Evolutionary conservation across 2,888 invertebrate genomes (phyloP).

Genomic region (Scrobipalpa atriplicella): DNA sequence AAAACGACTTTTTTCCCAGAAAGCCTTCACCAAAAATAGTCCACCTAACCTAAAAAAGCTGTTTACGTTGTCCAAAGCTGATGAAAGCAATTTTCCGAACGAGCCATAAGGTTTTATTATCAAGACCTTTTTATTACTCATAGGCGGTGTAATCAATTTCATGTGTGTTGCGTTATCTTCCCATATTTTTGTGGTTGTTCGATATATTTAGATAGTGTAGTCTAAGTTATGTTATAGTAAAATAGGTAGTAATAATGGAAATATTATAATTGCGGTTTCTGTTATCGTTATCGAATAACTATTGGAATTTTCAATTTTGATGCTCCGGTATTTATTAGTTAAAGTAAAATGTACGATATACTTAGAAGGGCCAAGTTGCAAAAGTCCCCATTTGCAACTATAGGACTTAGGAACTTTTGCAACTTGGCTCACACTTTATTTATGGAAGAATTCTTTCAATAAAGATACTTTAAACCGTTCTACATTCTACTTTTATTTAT

Average conservation of each 20-base stretch:
- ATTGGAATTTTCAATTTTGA: too few relatives aligned
- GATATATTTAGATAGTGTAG: not conserved
- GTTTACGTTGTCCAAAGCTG: constrained; percentile 40
- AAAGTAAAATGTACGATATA: too few relatives aligned
- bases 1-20: not conserved
- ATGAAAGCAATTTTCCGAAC: constrained; percentile 49
- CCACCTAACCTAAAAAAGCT: constrained; percentile 29
- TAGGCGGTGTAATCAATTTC: constrained; percentile 36
- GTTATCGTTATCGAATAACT: not conserved
- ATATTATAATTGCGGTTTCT: not conserved
- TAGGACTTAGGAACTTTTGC: too few relatives aligned
- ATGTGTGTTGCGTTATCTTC: constrained; percentile 22
- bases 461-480: too few relatives aligned
- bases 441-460: too few relatives aligned
- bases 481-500: too few relatives aligned
- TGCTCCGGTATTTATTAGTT: too few relatives aligned
- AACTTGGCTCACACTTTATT: too few relatives aligned
- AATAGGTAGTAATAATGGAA: not conserved
- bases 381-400: too few relatives aligned
- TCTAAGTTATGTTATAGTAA: not conserved
- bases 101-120: constrained; percentile 49
- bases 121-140: constrained; percentile 47
- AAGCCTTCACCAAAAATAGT: constrained; percentile 8
- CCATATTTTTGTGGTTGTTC: constrained; percentile 9
- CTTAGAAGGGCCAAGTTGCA: too few relatives aligned